phyloP scores from a whole-genome alignment of 2,113 vertebrate genomes.

The Poeciliopsis turrubarensis region DNA sequence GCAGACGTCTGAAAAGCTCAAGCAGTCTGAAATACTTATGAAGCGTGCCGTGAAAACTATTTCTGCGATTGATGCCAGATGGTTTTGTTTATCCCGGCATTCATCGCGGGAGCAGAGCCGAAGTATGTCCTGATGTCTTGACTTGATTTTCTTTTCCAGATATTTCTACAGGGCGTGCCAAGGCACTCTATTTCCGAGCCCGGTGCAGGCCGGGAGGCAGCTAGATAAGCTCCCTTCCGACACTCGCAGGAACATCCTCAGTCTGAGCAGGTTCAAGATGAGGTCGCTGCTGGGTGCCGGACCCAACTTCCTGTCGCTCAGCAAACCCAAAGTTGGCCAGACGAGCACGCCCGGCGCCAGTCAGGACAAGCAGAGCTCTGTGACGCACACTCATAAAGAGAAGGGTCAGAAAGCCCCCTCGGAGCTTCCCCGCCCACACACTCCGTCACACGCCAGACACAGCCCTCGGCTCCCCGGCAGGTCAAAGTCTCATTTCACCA shows the following conservation, averaged over 20 bases:
- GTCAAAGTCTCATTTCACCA: slow-evolving; percentile 33
- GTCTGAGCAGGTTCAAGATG: slow-evolving; percentile 57
- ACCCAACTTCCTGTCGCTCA: slow-evolving; percentile 61
- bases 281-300: slow-evolving; percentile 48
- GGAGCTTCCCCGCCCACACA: slow-evolving; percentile 16
- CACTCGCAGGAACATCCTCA: slow-evolving; percentile 74
- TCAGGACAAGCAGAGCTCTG: slow-evolving; percentile 7
- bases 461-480: slow-evolving; percentile 13
- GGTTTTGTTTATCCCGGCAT: slow-evolving; percentile 36
- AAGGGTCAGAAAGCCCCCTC: neutral
- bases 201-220: slow-evolving; percentile 89
- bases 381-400: slow-evolving; percentile 13
- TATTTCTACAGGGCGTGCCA: slow-evolving; percentile 92
- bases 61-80: slow-evolving; percentile 41
- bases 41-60: neutral
- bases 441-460: slow-evolving; percentile 66
- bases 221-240: slow-evolving; percentile 78
- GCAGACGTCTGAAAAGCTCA: neutral
- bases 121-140: slow-evolving; percentile 29
- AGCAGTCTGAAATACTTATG: slow-evolving; percentile 11
- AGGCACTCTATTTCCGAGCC: slow-evolving; percentile 89
- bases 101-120: slow-evolving; percentile 1
- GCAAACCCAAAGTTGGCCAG: slow-evolving; percentile 47
- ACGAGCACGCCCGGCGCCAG: slow-evolving; percentile 39
- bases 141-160: slow-evolving; percentile 73